Evolutionary conservation across 30 jellyfish, hydroid and myxozoan genomes (phyloP).

Genomic region (Aurelia sp.): DNA sequence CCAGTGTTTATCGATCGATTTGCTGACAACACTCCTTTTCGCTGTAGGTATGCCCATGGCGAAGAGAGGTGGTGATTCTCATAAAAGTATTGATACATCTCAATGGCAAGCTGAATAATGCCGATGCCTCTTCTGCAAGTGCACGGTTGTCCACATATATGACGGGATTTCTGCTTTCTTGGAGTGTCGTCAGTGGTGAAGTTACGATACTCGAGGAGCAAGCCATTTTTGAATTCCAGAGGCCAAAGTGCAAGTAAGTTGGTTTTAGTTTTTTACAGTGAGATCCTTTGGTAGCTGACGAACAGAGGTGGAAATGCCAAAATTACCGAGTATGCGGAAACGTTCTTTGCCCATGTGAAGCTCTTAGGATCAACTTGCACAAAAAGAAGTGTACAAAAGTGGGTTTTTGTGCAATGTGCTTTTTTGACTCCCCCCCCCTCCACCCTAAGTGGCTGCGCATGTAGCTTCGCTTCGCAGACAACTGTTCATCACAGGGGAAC

Average conservation of each 20-base stretch:
- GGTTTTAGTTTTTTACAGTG: neutral
- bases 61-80: constrained; percentile 40
- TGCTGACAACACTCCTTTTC: neutral
- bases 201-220: constrained; percentile 60
- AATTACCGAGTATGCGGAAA: too few relatives aligned
- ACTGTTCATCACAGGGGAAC: too few relatives aligned
- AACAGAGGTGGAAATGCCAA: too few relatives aligned
- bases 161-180: constrained; percentile 72
- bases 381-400: too few relatives aligned
- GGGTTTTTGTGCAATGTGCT: too few relatives aligned
- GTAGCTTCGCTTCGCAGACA: too few relatives aligned
- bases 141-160: constrained; percentile 42
- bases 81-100: constrained; percentile 68
- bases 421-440: too few relatives aligned
- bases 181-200: constrained; percentile 70
- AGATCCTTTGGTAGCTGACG: too few relatives aligned
- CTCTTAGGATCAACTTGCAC: too few relatives aligned
- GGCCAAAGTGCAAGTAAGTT: constrained; percentile 76
- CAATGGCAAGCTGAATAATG: constrained; percentile 24
- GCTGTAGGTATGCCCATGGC: constrained; percentile 47
- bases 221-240: constrained; percentile 59
- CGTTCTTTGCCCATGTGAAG: too few relatives aligned
- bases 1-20: too few relatives aligned
- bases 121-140: constrained; percentile 9
- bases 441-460: too few relatives aligned